phyloP scores from a whole-genome alignment of 2,113 vertebrate genomes.

The Triplophysa siluroides region DNA sequence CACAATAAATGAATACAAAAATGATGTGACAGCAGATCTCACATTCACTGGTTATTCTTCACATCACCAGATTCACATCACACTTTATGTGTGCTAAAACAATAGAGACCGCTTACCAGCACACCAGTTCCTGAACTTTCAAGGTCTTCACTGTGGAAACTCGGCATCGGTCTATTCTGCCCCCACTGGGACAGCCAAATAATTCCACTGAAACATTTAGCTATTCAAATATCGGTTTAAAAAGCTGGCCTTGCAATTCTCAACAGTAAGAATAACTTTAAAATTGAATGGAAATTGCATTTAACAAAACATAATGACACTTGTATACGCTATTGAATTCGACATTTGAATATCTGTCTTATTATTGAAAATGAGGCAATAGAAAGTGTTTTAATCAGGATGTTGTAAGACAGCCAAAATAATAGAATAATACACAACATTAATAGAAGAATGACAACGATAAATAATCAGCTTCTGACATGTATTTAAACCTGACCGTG shows the following conservation, averaged over 20 bases:
- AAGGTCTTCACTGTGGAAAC: constrained; percentile 49
- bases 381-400: constrained; percentile 20
- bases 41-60: not conserved
- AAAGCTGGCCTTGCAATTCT: constrained; percentile 56
- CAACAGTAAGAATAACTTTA: constrained; percentile 44
- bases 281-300: constrained; percentile 50
- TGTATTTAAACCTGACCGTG: constrained; percentile 38
- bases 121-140: constrained; percentile 46
- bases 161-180: constrained; percentile 39
- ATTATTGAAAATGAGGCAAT: constrained; percentile 3
- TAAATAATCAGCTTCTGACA: constrained; percentile 27
- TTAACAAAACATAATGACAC: constrained; percentile 43
- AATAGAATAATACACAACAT: constrained; percentile 8
- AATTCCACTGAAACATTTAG: constrained; percentile 16
- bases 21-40: not conserved
- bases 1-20: not conserved
- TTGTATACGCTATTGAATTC: constrained; percentile 26
- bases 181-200: constrained; percentile 37
- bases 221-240: constrained; percentile 57
- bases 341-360: constrained; percentile 41
- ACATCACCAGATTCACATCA: constrained; percentile 6
- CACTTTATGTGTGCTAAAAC: not conserved
- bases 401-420: not conserved
- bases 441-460: constrained; percentile 31
- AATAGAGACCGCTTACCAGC: constrained; percentile 11